These are phyloP conservation scores for Keiferia lycopersicella DNA, from an alignment of 2,888 invertebrate species.

Conservation along the genomic window DNA sequence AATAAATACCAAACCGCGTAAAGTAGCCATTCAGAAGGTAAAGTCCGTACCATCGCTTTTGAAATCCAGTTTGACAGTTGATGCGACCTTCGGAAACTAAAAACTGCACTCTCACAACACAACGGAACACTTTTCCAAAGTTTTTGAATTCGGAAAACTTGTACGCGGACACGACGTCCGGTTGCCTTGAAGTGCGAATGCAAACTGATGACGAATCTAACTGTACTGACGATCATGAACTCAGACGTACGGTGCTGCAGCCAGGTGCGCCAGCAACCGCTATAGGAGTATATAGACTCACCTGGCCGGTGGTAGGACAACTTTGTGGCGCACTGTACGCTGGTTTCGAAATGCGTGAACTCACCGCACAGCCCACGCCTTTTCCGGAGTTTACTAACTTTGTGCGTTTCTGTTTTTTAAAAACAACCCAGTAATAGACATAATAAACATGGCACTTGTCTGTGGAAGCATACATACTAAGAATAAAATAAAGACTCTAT, in stretches of 20 bases:
- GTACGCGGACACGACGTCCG: conserved; percentile 44
- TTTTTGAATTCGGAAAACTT: conserved; percentile 52
- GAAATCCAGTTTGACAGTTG: conserved; percentile 65
- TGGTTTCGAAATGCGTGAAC: conserved; percentile 17
- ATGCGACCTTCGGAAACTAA: conserved; percentile 34
- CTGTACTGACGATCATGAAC: conserved; percentile 18
- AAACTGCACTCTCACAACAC: conserved; percentile 46
- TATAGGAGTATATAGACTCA: not conserved
- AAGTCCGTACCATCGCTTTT: conserved; percentile 57
- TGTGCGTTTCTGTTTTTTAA: conserved; percentile 22
- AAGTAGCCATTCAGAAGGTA: conserved; percentile 26
- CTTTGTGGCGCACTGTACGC: conserved; percentile 14
- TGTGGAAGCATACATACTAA: no score
- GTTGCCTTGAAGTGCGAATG: conserved; percentile 42
- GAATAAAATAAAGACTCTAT: no score
- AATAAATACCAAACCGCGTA: conserved; percentile 17
- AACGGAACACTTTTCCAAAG: conserved; percentile 41
- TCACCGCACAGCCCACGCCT: conserved; percentile 2
- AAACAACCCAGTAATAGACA: not conserved
- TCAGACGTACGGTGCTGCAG: conserved; percentile 20
- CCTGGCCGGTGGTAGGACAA: not conserved
- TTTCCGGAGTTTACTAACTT: not conserved
- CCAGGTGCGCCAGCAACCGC: conserved; percentile 26
- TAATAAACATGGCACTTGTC: not conserved
- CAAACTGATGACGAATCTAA: conserved; percentile 55